These are phyloP conservation scores for Glaucidium brasilianum DNA, from an alignment of 2,113 vertebrate genomes.

Conservation along the genomic window DNA sequence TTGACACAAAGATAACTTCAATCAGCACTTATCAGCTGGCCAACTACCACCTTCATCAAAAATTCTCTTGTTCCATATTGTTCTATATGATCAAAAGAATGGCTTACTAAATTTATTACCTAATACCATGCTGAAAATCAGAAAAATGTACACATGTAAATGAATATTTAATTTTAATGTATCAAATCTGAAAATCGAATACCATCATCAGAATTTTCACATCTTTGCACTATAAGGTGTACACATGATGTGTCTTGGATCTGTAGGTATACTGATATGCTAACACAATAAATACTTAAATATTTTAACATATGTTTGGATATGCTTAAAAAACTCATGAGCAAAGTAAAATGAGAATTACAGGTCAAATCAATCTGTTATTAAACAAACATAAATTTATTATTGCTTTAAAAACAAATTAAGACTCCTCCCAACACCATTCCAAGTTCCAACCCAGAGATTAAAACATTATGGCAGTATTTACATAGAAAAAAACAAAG, in stretches of 20 bases:
- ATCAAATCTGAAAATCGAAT: background rate
- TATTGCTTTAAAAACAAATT: background rate
- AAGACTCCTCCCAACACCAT: background rate
- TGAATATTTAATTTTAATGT: background rate
- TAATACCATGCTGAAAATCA: background rate
- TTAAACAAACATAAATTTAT: background rate
- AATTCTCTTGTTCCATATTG: background rate
- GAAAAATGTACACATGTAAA: background rate
- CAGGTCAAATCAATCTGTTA: background rate
- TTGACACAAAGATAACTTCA: background rate
- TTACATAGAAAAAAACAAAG: background rate
- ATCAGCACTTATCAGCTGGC: background rate
- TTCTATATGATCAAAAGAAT: background rate
- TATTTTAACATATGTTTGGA: background rate
- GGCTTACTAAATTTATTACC: background rate
- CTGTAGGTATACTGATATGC: background rate
- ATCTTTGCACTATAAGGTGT: background rate
- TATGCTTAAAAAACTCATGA: background rate
- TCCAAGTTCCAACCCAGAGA: background rate
- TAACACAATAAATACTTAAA: background rate
- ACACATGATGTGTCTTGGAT: background rate
- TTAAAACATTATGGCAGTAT: background rate
- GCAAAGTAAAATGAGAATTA: background rate
- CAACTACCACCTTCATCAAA: background rate
- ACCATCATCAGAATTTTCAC: background rate